Conservation (phyloP, 1,140 invertebrate species). For the Teleogryllus occipitalis region DNA sequence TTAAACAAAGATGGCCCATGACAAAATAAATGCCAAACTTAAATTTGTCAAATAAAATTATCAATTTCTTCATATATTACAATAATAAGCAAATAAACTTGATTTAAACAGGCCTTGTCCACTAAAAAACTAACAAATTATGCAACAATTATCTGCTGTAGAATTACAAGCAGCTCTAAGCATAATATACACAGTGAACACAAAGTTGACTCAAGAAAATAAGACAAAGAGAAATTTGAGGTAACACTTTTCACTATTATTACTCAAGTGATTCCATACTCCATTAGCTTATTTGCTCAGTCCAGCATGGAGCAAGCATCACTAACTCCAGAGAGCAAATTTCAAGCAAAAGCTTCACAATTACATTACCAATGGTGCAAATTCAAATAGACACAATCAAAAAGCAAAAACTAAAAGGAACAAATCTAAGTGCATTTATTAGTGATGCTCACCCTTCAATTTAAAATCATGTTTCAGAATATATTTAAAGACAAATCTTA, state of each 20-base stretch:
- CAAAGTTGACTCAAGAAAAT: background rate
- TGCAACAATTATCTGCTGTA: background rate
- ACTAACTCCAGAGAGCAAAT: background rate
- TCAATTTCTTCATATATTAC: background rate
- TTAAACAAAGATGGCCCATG: background rate
- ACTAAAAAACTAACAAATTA: slow-evolving; percentile 2
- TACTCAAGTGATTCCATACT: background rate
- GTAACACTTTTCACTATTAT: background rate
- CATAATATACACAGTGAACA: background rate
- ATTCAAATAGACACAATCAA: background rate
- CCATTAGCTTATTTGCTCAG: background rate
- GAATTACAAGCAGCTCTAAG: background rate
- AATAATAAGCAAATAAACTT: background rate
- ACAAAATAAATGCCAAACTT: background rate
- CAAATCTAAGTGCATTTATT: background rate
- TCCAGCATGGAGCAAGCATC: background rate
- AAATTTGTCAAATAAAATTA: background rate
- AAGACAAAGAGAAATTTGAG: background rate
- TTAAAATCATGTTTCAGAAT: background rate
- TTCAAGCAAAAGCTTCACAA: too few relatives aligned
- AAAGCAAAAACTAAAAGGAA: background rate
- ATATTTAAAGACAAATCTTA: background rate
- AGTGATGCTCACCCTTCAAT: background rate
- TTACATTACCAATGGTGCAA: background rate
- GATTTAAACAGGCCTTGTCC: background rate